Evolutionary conservation across 2,888 invertebrate genomes (phyloP), one percentile per base, ranked within the genome.

Genomic region (Lasioglossum vierecki): DNA sequence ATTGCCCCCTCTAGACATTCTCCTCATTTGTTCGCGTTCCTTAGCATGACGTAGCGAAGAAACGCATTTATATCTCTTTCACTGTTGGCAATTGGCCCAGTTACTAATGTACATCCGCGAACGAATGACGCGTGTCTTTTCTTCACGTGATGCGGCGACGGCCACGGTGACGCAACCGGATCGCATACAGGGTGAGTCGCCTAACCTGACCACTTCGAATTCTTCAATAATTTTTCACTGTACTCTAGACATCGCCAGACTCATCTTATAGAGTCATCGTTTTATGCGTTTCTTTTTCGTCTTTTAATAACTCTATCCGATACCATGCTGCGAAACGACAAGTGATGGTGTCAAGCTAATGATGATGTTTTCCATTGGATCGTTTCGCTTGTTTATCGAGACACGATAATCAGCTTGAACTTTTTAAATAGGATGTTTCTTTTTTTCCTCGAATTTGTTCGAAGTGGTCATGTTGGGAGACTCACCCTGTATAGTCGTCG

Each of bases 51-150:
- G 44, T n/a, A 41, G 71, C 77, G 57, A 41, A 66, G 72, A 39
- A 66, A 76, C 49, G 76, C 76, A 68, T 63, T 75, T 76, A 77
- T 76, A 76, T 82, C 81, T 83, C 80, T 76, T 75, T n/a, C 75
- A 57, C 78, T 70, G 77, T 73, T 89, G 89, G 88, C 89, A 84
- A 86, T 88, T 79, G 80, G 89, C 89, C 88, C 84, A 83, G 73
- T 82, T 83, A 79, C 82, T 80, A 83, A 88, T 86, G 84, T 79
- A 89, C 79, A 80, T 80, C 75, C 78, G 76, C 68, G 83, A 83
- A 76, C 80, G 80, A 83, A 86, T 88, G 86, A 83, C 83, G 76
- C 87, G 79, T 78, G 83, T 79, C 80, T 80, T 79, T 83, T 81
- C 83, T 87, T 83, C 87, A 41, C 81, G 83, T 75, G 85, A 87